A percentile compares a stretch with the other conserved stretches of the same genome.
Evolutionary conservation across 2,113 vertebrate species (phyloP).

Genomic region (Leiothrix lutea): DNA sequence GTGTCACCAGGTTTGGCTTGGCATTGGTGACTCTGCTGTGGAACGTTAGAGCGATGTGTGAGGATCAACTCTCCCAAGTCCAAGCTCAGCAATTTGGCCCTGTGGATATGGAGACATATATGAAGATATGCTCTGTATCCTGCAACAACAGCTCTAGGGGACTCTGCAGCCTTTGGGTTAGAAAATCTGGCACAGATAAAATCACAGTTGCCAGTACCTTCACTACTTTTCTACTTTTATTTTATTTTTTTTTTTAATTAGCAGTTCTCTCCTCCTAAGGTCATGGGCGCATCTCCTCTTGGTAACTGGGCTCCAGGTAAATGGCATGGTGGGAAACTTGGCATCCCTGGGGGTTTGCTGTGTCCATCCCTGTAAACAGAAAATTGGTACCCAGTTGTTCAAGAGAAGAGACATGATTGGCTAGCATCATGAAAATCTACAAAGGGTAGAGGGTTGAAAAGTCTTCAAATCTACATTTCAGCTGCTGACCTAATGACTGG

Average conservation of each 20-base stretch:
- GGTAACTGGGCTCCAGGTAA: not conserved
- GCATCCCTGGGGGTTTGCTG: not conserved
- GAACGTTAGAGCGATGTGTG: accelerated
- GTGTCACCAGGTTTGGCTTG: not conserved
- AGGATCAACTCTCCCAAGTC: not conserved
- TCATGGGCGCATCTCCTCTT: accelerated
- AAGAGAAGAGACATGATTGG: not conserved
- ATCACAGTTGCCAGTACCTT: not conserved
- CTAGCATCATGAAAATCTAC: not conserved
- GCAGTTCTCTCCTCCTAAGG: not conserved
- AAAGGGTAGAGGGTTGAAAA: not conserved
- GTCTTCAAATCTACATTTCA: accelerated
- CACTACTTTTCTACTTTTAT: accelerated
- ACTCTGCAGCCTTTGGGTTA: not conserved
- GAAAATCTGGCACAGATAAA: not conserved
- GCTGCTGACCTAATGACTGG: not conserved
- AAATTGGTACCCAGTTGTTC: not conserved
- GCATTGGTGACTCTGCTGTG: not conserved
- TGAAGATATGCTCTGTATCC: not conserved
- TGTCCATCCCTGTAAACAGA: not conserved
- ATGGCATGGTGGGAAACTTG: not conserved
- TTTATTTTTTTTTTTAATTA: not conserved
- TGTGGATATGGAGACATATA: not conserved
- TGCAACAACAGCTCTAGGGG: not conserved
- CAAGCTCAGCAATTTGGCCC: not conserved